Conservation (phyloP, 1,140 invertebrate species). For the Caligus rogercresseyi region DNA sequence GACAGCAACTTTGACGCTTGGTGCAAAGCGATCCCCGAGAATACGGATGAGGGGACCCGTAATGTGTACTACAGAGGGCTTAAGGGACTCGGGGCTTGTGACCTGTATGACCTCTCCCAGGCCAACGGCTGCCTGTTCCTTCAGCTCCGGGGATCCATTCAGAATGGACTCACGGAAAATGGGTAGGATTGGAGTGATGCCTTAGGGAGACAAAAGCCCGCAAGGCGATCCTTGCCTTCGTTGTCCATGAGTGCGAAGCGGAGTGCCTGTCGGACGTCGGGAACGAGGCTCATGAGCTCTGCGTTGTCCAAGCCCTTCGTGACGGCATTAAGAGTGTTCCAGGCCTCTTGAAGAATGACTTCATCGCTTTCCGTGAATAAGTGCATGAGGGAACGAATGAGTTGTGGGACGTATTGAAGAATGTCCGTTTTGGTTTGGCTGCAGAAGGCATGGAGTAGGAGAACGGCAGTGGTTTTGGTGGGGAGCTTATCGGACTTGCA, state of each 20-base stretch:
- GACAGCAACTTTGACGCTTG: slow-evolving; percentile 84
- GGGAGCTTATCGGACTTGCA: slow-evolving; percentile 38
- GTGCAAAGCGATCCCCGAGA: slow-evolving; percentile 81
- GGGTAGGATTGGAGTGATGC: slow-evolving; percentile 77
- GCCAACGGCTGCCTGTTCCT: slow-evolving; percentile 84
- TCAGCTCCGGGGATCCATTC: slow-evolving; percentile 79
- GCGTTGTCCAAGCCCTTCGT: slow-evolving; percentile 66
- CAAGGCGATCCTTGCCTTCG: slow-evolving; percentile 54
- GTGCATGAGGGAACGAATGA: slow-evolving; percentile 66
- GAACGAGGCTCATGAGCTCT: slow-evolving; percentile 61
- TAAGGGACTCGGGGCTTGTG: slow-evolving; percentile 62
- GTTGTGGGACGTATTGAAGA: slow-evolving; percentile 62
- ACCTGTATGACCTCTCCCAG: slow-evolving; percentile 77
- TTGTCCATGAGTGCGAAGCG: slow-evolving; percentile 70
- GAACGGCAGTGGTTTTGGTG: slow-evolving; percentile 51
- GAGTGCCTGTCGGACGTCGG: slow-evolving; percentile 74
- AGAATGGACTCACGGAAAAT: slow-evolving; percentile 90
- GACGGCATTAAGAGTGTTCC: slow-evolving; percentile 75
- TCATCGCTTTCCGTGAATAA: slow-evolving; percentile 62
- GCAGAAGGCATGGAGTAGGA: slow-evolving; percentile 74
- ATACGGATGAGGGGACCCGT: slow-evolving; percentile 94
- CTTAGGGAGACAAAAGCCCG: slow-evolving; percentile 88
- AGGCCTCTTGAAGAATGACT: slow-evolving; percentile 60
- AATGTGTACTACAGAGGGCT: slow-evolving; percentile 86
- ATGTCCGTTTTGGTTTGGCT: slow-evolving; percentile 68